phyloP scores from a whole-genome alignment of 2,797 vertebrate species.

The Brachymystax lenok region DNA sequence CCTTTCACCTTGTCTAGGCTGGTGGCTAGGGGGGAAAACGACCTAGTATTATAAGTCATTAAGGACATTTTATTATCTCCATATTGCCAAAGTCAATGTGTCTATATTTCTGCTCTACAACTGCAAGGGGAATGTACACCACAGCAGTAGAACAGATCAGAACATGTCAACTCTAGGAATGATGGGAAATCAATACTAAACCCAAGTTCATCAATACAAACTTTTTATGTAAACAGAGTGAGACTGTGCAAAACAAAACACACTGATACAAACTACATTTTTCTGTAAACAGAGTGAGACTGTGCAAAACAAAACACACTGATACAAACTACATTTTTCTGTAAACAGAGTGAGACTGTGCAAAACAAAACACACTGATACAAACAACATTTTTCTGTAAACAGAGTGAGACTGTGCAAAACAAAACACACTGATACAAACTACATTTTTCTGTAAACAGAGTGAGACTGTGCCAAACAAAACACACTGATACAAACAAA shows the following conservation, averaged over 20 bases:
- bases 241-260: not conserved
- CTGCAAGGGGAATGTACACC: slow-evolving; percentile 75
- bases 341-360: too few relatives aligned
- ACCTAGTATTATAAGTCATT: slow-evolving; percentile 66
- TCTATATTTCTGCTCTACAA: slow-evolving; percentile 81
- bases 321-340: too few relatives aligned
- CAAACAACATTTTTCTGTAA: too few relatives aligned
- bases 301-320: slow-evolving; percentile 44
- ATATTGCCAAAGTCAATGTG: slow-evolving; percentile 81
- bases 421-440: too few relatives aligned
- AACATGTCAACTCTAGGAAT: slow-evolving; percentile 79
- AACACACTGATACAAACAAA: too few relatives aligned
- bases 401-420: too few relatives aligned
- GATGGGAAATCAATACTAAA: slow-evolving; percentile 79
- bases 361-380: too few relatives aligned
- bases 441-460: too few relatives aligned
- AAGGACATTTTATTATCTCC: slow-evolving; percentile 81
- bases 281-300: slow-evolving; percentile 56
- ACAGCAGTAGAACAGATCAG: slow-evolving; percentile 79
- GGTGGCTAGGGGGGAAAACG: too few relatives aligned
- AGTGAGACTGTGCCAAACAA: too few relatives aligned
- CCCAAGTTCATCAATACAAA: slow-evolving; percentile 71
- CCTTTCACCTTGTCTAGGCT: too few relatives aligned
- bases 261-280: slow-evolving; percentile 16
- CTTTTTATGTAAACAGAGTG: slow-evolving; percentile 62